Evolutionary conservation across 2,797 vertebrate species (phyloP).

Genomic region (Sitta carolinensis): DNA sequence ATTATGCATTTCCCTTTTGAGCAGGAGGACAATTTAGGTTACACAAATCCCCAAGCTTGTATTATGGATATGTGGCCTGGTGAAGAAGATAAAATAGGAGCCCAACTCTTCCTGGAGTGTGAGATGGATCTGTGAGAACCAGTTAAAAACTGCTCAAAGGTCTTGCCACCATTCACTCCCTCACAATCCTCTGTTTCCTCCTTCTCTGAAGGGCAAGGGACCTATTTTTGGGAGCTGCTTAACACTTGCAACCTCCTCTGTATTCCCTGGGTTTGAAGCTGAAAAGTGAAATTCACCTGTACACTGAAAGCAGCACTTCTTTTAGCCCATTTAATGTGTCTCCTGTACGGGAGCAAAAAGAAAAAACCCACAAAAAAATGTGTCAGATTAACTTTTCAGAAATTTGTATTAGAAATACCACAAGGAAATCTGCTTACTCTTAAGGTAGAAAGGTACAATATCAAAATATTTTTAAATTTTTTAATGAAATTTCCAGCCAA

Average conservation of each 20-base stretch:
- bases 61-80: not conserved
- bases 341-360: not conserved
- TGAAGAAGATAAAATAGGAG: conserved; percentile 11
- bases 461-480: not conserved
- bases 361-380: rapidly evolving
- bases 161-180: not conserved
- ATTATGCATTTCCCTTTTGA: not conserved
- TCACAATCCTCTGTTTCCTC: not conserved
- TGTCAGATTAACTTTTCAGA: not conserved
- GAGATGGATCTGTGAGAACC: not conserved
- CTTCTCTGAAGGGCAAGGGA: not conserved
- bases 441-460: not conserved
- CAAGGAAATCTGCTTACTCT: not conserved
- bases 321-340: not conserved
- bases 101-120: not conserved
- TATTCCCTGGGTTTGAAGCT: not conserved
- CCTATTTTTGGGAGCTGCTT: conserved; percentile 6
- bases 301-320: not conserved
- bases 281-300: not conserved
- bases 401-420: not conserved
- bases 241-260: not conserved
- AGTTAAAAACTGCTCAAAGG: not conserved
- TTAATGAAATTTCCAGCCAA: not conserved
- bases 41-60: not conserved
- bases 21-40: not conserved